Percentiles rank a stretch among this genome's conserved stretches.
phyloP scores from a whole-genome alignment of 1,140 invertebrate species.

The Aphaenogaster floridana region DNA sequence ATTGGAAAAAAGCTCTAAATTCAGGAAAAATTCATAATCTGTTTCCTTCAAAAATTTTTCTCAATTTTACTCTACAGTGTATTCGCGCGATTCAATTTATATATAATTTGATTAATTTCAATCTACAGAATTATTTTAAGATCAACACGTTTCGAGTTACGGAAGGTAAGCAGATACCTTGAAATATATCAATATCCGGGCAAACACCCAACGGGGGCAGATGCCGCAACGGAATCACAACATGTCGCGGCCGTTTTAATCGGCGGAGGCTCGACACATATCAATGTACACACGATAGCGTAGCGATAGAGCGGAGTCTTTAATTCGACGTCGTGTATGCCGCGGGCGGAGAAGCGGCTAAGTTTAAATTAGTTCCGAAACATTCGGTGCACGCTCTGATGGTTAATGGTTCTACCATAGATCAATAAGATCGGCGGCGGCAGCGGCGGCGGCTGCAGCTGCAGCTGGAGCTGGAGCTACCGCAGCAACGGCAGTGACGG shows the following conservation, averaged over 20 bases:
- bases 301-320: slow-evolving; percentile 67
- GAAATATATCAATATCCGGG: slow-evolving; percentile 39
- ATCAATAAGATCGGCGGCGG: slow-evolving; percentile 65
- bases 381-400: slow-evolving; percentile 80
- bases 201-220: neutral
- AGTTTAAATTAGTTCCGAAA: slow-evolving; percentile 85
- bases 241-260: slow-evolving; percentile 71
- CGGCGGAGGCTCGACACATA: slow-evolving; percentile 46
- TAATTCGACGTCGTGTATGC: slow-evolving; percentile 74
- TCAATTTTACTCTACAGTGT: neutral
- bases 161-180: neutral
- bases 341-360: slow-evolving; percentile 71
- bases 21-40: neutral
- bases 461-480: slow-evolving; percentile 26
- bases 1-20: neutral
- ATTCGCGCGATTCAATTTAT: neutral
- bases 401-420: slow-evolving; percentile 79
- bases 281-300: slow-evolving; percentile 4
- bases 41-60: neutral
- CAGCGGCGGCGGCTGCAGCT: slow-evolving; percentile 14
- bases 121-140: neutral
- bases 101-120: neutral
- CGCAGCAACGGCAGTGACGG: neutral
- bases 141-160: neutral
- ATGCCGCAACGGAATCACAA: slow-evolving; percentile 43